Base-by-base conservation (phyloP, 2,888 invertebrate genomes). In the Leptura quadrifasciata region DNA sequence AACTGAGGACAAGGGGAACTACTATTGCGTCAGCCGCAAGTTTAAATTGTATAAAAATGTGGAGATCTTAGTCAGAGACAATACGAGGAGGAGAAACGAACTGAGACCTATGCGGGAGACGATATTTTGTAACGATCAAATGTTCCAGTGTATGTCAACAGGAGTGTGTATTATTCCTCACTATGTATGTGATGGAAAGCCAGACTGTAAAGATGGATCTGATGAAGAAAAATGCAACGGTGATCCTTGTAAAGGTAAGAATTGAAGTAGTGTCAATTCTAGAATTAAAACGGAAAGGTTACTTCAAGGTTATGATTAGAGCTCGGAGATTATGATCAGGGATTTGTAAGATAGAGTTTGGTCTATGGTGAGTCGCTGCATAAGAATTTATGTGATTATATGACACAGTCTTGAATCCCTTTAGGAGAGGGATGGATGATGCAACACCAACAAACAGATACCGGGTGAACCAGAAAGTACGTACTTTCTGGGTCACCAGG, bases 171-270 rank as follows among this genome's bases (percentile, higher is more conserved):
- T 92, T 39, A 88, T 88, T 74, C 86, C 87, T 63, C 89, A 90
- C 81, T 91, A 90, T 83, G 87, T 90, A 6, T 92, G 92, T 83
- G 92, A 92, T 85, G 91, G 91, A 2, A 88, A 88, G 77, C 82
- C 83, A 18, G 91, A 92, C 83, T 92, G 92, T 80, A 89, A 88
- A 74, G 90, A 90, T 81, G 90, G 90, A 24, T 90, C 90, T 39
- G 92, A 92, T 85, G 92, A 92, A 84, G 86, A 86, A 39, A 84
- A 86, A 3, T 90, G 90, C 74, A 85, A 88, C 58, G 88, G 86
- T 3, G 86, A 90, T 80, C 89, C 90, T n/a, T 90, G 88, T 85
- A 89, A 83, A 87, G 90, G 90, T 89, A 86, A 83, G 82, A 73
- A 18, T 6, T 31, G n/a, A n/a, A n/a, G n/a, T n/a, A n/a, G n/a